Conservation (phyloP, 2,888 invertebrate species). For the Dysmachus trigonus region DNA sequence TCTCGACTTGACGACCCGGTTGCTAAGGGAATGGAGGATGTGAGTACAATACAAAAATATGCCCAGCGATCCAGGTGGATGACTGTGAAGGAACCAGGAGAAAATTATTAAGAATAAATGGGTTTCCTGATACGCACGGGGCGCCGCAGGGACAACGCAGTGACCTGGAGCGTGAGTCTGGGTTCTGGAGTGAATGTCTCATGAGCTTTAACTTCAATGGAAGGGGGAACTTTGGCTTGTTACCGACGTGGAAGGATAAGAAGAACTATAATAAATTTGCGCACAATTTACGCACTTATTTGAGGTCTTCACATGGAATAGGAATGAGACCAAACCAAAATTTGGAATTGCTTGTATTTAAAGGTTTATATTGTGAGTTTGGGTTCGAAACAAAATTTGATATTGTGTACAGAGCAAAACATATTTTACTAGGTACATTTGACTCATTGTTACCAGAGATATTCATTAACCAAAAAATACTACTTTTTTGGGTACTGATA, state of each 20-base stretch:
- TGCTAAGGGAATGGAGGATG: neutral
- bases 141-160: neutral
- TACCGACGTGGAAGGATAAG: neutral
- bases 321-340: no score
- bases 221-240: neutral
- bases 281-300: neutral
- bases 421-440: no score
- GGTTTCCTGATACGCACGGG: neutral
- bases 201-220: neutral
- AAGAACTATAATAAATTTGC: neutral
- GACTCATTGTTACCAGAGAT: no score
- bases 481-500: no score
- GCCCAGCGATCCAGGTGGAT: neutral
- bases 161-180: neutral
- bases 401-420: no score
- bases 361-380: no score
- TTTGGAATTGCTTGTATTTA: no score
- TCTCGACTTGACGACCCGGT: neutral
- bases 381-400: no score
- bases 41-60: neutral
- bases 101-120: neutral
- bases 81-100: neutral
- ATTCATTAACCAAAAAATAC: no score
- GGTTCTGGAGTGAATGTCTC: neutral
- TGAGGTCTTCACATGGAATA: neutral